Base-by-base conservation (phyloP, 2,888 invertebrate genomes). In the Campaea margaritaria region DNA sequence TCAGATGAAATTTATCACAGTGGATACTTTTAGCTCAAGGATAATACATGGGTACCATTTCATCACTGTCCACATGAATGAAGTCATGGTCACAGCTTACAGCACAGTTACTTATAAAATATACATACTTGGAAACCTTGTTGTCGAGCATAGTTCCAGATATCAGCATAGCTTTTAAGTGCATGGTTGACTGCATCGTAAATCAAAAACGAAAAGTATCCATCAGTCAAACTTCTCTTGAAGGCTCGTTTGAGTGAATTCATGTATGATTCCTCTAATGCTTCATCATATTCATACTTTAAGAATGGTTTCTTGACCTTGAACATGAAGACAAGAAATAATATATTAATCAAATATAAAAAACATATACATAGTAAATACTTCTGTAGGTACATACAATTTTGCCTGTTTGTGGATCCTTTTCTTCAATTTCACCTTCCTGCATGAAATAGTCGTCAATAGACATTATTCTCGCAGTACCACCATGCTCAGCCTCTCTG, bases 391-490 rank as follows among this genome's bases (percentile, higher is more conserved):
- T 52, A 93, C 80, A 82, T 56, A 96, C 93, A 79, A 93, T 94
- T 84, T 96, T 96, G 12, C 96, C 96, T 63, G 96, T 96, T 65
- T 94, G 93, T 3, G 94, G 93, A 79, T 96, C 96, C 49, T 87
- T 93, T 50, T 94, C 93, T 74, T 95, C 95, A 68, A 95, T 93
- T 85, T 97, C 97, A 61, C 95, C 95, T 86, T 97, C 97, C 60
- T 96, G 95, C 94, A 98, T 96, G 79, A 98, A 99, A 87, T 99
- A 99, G 88, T 99, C 99, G 84, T 99, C 99, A 62, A 99, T 94
- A 62, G 97, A 98, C 78, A 99, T 93, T 77, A 99, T 97, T 69
- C 99, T 94, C 0, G 97, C 98, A n/a, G 97, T 96, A 58, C 96
- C 95, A 5, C 97, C 98, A 87, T 96, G 95, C 82, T 97, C 96